Evolutionary conservation across 2,113 vertebrate species (phyloP), one percentile per base, ranked within the genome.

Genomic region (Parus major): DNA sequence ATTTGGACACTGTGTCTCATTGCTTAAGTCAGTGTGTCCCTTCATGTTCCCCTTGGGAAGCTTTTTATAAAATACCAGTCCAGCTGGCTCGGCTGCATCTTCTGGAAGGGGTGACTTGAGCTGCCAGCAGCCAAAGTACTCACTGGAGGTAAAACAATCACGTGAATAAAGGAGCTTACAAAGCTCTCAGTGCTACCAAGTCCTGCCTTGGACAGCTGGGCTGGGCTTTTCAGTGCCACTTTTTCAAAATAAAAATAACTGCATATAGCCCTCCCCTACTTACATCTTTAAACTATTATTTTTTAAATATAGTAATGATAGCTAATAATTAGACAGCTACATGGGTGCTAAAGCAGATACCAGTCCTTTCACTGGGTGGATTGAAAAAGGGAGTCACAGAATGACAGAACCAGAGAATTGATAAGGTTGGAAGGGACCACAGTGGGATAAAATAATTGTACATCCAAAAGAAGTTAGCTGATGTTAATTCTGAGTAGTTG

Each of bases 41-140:
- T 87, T 55, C 86, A 47, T 7, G 4, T 64, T 81, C 52, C 49
- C 42, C 46, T 72, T 71, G 35, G 63, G 55, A 92, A 72, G 61
- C 5, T 46, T 66, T 69, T 36, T 79, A 29, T 82, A 36, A 86
- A 71, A 98, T 97, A 97, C 80, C 86, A 77, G 96, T 95, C 87
- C 97, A 96, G 46, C 92, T 96, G 91, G 86, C 96, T 95, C 95
- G 94, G 50, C 96, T 97, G 44, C 95, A 84, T 77, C 95, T 92
- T 68, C 94, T 96, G 92, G 98, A 98, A 85, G 93, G 95, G 84
- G 63, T 97, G 91, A 98, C 95, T 44, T 98, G 98, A 83, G 93
- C 97, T 63, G 79, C 97, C 63, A 98, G 98, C 96, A 94, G 93
- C 91, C 97, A 98, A 47, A 95, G 55, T 14, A 42, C 69, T 47